Percentiles rank a stretch among this genome's conserved stretches.
Conservation (phyloP, 1,140 invertebrate genomes). For the Galleria mellonella region DNA sequence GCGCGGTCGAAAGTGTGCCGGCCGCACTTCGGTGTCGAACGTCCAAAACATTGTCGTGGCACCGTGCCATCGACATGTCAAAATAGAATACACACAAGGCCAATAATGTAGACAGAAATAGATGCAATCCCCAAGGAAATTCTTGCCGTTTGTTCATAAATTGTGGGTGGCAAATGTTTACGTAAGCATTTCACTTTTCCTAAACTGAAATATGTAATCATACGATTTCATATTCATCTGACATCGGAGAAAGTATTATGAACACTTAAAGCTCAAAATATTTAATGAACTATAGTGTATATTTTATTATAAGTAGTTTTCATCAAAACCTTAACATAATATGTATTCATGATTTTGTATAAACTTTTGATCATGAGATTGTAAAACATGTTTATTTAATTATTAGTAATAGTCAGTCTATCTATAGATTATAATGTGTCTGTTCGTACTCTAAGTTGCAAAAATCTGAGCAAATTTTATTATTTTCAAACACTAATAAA, state of each 20-base stretch:
- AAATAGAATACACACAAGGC: conserved; percentile 58
- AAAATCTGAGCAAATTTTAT: no score
- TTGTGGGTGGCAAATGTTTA: not conserved
- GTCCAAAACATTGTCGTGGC: conserved; percentile 59
- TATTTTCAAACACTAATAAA: no score
- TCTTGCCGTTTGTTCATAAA: conserved; percentile 12
- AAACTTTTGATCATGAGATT: no score
- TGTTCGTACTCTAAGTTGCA: no score
- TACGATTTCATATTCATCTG: not conserved
- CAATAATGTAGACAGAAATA: conserved; percentile 61
- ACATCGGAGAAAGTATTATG: not conserved
- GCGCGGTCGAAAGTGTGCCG: conserved; percentile 47
- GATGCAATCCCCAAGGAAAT: conserved; percentile 35
- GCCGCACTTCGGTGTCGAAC: conserved; percentile 20
- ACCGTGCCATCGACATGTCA: conserved; percentile 43
- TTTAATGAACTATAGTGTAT: no score
- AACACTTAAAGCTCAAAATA: not conserved
- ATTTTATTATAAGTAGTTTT: no score
- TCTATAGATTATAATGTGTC: no score
- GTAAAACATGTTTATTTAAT: no score
- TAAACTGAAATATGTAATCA: not conserved
- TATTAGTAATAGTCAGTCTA: no score
- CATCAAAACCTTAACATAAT: no score
- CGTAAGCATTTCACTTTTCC: not conserved
- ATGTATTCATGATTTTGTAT: no score